These are phyloP conservation scores for Malacoctenus gilli DNA, from an alignment of 2,797 vertebrate genomes.

Conservation along the genomic window DNA sequence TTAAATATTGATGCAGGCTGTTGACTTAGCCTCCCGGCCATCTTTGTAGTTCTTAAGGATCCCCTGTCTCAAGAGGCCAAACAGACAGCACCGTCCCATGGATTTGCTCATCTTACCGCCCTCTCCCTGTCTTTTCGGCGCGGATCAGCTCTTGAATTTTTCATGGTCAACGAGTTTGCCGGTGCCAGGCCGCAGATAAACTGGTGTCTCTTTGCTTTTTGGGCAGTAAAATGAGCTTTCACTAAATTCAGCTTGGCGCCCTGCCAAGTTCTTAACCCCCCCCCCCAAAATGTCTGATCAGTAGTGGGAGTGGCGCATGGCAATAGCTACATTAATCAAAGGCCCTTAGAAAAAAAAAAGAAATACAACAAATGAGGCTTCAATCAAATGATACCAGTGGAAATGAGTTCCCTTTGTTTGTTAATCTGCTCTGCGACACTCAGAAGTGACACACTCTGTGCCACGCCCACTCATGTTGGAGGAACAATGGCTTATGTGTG, in stretches of 20 bases:
- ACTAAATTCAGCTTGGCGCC: constrained; percentile 42
- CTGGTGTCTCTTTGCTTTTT: constrained; percentile 9
- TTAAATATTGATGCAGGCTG: too few relatives aligned
- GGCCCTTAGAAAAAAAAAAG: constrained; percentile 39
- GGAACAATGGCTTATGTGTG: not conserved
- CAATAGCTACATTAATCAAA: constrained; percentile 70
- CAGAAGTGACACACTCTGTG: too few relatives aligned
- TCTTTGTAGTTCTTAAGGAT: too few relatives aligned
- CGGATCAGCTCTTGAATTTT: constrained; percentile 4
- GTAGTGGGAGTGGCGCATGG: constrained; percentile 55
- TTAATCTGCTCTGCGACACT: too few relatives aligned
- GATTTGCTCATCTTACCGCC: constrained; percentile 15
- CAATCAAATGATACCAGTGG: constrained; percentile 24
- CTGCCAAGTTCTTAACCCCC: constrained; percentile 24
- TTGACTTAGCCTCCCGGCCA: too few relatives aligned
- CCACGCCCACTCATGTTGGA: not conserved
- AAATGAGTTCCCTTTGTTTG: constrained; percentile 25
- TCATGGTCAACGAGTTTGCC: constrained; percentile 20
- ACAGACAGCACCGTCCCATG: too few relatives aligned
- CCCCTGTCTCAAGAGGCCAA: too few relatives aligned
- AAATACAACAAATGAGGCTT: constrained; percentile 38
- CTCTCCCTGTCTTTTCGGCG: constrained; percentile 15
- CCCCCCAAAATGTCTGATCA: constrained; percentile 64
- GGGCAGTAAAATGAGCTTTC: constrained; percentile 54
- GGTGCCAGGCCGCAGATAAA: constrained; percentile 39